These are phyloP conservation scores for Tyrannus savana DNA, from an alignment of 2,113 vertebrate genomes.

Conservation along the genomic window DNA sequence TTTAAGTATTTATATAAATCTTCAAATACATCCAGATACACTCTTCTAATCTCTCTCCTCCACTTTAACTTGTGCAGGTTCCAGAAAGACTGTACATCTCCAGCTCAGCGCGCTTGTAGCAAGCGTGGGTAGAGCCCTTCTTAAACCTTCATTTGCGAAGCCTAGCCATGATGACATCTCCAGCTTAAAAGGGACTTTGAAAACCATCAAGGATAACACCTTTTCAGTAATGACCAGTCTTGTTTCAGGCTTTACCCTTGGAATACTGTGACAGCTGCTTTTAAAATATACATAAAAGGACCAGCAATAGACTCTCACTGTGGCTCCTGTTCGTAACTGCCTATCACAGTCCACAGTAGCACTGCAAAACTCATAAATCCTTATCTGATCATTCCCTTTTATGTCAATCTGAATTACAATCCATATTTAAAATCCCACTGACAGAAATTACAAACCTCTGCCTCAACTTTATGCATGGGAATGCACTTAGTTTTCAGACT, in stretches of 20 bases:
- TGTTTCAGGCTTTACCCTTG: background rate
- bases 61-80: background rate
- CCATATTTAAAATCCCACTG: background rate
- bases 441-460: conserved; percentile 8
- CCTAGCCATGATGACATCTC: background rate
- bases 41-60: background rate
- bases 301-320: background rate
- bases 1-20: background rate
- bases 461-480: background rate
- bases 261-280: background rate
- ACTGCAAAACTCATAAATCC: background rate
- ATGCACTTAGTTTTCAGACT: background rate
- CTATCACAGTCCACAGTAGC: background rate
- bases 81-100: accelerated
- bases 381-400: background rate
- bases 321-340: background rate
- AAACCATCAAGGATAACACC: background rate
- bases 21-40: background rate
- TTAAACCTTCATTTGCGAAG: too few species aligned
- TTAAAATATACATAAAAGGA: background rate
- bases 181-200: background rate
- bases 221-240: background rate
- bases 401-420: background rate
- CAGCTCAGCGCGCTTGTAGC: background rate
- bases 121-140: too few species aligned